Evolutionary conservation across 2,888 invertebrate genomes (phyloP).

Genomic region (Drosophila robusta): DNA sequence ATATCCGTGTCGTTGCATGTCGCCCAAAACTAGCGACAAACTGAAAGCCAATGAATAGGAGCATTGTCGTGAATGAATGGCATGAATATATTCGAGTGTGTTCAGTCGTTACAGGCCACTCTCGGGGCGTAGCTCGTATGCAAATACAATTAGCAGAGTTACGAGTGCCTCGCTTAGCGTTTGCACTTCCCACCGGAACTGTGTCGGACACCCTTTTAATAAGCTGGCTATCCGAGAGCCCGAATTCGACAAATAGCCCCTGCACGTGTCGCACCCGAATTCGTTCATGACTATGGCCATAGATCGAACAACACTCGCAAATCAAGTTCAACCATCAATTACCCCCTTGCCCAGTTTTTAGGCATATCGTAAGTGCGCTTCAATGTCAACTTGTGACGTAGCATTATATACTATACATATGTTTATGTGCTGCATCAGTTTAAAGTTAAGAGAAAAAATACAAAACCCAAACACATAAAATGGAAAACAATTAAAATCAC

Average conservation of each 20-base stretch:
- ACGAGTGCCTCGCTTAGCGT: constrained; percentile 4
- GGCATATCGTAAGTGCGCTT: constrained; percentile 56
- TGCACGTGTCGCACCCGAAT: constrained; percentile 26
- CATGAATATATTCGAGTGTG: constrained; percentile 43
- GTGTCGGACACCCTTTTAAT: constrained; percentile 3
- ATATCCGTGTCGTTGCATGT: constrained; percentile 41
- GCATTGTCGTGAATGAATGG: constrained; percentile 27
- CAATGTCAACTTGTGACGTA: constrained; percentile 58
- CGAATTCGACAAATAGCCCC: constrained; percentile 6
- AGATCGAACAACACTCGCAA: constrained; percentile 34
- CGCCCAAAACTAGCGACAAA: constrained; percentile 9
- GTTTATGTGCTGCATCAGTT: constrained; percentile 40
- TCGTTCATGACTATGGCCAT: constrained; percentile 27
- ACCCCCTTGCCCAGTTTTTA: constrained; percentile 39
- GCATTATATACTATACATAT: constrained; percentile 1
- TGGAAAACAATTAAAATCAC: constrained; percentile 34
- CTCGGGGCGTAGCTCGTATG: constrained; percentile 9
- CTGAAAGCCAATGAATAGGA: constrained; percentile 48
- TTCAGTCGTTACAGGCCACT: constrained; percentile 30
- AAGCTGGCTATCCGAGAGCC: neutral
- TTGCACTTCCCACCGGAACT: constrained; percentile 30
- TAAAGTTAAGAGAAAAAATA: constrained; percentile 25
- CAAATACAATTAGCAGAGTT: constrained; percentile 55
- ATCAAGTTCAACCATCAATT: constrained; percentile 72
- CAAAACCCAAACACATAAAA: constrained; percentile 17